phyloP scores from a whole-genome alignment of 2,888 invertebrate species.

The Andrena dorsata region DNA sequence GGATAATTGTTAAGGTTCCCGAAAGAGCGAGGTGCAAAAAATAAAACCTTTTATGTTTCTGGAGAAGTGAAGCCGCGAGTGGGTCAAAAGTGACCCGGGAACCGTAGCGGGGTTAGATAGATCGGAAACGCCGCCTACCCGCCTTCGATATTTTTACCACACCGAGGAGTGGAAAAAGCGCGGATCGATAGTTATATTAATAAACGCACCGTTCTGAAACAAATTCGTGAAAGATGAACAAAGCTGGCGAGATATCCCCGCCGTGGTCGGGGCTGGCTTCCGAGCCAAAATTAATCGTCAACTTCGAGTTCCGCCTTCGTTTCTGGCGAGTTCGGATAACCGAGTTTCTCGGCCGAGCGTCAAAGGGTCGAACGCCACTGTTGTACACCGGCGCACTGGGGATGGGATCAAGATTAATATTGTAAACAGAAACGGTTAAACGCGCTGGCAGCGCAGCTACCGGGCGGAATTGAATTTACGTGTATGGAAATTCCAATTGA shows the following conservation, averaged over 20 bases:
- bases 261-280: neutral
- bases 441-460: neutral
- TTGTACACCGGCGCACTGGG: neutral
- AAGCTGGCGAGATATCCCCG: conserved; percentile 6
- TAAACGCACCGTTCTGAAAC: conserved; percentile 26
- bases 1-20: too few species aligned
- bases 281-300: conserved; percentile 32
- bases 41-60: too few species aligned
- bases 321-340: conserved; percentile 20
- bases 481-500: neutral
- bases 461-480: conserved; percentile 18
- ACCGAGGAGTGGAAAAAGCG: conserved; percentile 13
- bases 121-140: neutral
- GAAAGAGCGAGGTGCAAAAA: too few species aligned
- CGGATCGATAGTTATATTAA: conserved; percentile 45
- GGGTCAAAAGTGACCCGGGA: too few species aligned
- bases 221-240: conserved; percentile 28
- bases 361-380: conserved; percentile 16
- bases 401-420: conserved; percentile 46
- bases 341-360: conserved; percentile 22
- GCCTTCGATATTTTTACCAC: conserved; percentile 20
- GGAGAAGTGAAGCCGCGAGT: too few species aligned
- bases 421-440: conserved; percentile 7
- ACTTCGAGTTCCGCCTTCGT: conserved; percentile 40
- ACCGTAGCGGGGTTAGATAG: neutral